Evolutionary conservation across 1,140 invertebrate genomes (phyloP), one percentile per base, ranked within the genome.

Genomic region (Homarus americanus): DNA sequence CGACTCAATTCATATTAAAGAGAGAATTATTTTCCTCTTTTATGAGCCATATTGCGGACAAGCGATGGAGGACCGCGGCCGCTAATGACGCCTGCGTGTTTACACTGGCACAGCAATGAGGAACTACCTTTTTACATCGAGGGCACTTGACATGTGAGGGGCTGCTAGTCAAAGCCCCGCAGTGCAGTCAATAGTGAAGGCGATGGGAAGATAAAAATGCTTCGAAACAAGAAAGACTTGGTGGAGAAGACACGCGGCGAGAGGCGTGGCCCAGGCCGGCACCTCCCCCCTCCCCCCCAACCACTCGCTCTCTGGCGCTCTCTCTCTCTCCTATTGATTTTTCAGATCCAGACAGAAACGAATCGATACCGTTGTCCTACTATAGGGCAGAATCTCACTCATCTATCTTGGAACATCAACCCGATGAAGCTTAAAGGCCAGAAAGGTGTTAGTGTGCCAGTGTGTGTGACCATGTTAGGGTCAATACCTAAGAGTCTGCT

Each of bases 281-380:
- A 9, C 79, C 49, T 17, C 58, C 58, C 49, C 49, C 28, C 79
- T 17, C 36, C 36, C 36, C 36, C 73, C 38, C 72, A 34, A 34
- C 72, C 79, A 2, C 40, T 53, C 79, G 36, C 79, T 63, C 79
- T 82, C 79, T 63, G 32, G 34, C 79, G 58, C 79, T 82, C 79
- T 63, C 79, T 63, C 79, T 82, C 79, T 82, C 79, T 82, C 79
- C 34, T 63, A 82, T 82, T 63, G 79, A 82, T 82, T 82, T 38
- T 34, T 63, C 49, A 34, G 49, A 63, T 34, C 79, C 79, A 82
- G 79, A 82, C 79, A 63, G 79, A 82, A 82, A 82, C 49, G 58
- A 82, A 82, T 82, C 79, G 79, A 82, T 82, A 82, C n/a, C 49
- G 49, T 12, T 82, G 79, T 38, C 58, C 79, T 82, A 82, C 49